Conservation (phyloP, 2,888 invertebrate genomes). For the Pterostichus madidus region DNA sequence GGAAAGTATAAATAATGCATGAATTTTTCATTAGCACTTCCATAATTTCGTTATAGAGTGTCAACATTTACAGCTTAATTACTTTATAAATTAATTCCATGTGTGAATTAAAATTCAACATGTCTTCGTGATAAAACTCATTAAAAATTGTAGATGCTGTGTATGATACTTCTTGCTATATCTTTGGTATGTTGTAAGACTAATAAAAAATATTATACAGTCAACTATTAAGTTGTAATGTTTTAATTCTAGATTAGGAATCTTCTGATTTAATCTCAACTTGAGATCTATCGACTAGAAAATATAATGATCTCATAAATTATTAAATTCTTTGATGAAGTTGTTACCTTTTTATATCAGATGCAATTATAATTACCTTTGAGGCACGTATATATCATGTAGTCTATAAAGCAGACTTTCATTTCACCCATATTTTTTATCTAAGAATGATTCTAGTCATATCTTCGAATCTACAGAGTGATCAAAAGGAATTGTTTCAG, state of each 20-base stretch:
- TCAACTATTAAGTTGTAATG: slow-evolving; percentile 45
- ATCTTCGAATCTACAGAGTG: no score
- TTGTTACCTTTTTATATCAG: slow-evolving; percentile 44
- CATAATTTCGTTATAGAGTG: slow-evolving; percentile 26
- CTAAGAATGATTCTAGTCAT: no score
- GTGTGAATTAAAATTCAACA: slow-evolving; percentile 30
- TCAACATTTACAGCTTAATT: slow-evolving; percentile 40
- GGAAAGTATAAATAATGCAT: background rate
- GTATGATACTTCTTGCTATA: slow-evolving; percentile 1
- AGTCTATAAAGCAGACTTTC: no score
- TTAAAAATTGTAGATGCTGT: slow-evolving; percentile 16
- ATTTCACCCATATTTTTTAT: no score
- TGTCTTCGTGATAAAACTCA: slow-evolving; percentile 15
- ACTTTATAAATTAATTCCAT: slow-evolving; percentile 9
- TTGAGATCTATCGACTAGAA: slow-evolving; percentile 21
- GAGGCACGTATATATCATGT: background rate
- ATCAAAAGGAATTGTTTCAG: no score
- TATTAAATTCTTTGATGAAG: slow-evolving; percentile 50
- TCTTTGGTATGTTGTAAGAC: slow-evolving; percentile 13
- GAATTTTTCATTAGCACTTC: slow-evolving; percentile 28
- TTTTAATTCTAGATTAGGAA: slow-evolving; percentile 44
- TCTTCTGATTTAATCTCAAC: slow-evolving; percentile 26
- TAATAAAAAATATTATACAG: slow-evolving; percentile 37
- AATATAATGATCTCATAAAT: slow-evolving; percentile 49
- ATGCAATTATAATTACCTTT: slow-evolving; percentile 47